Percentiles rank a stretch among this genome's conserved stretches.
Conservation (phyloP, 92 coral and sea anemone genomes). For the Palythoa caribaeorum region DNA sequence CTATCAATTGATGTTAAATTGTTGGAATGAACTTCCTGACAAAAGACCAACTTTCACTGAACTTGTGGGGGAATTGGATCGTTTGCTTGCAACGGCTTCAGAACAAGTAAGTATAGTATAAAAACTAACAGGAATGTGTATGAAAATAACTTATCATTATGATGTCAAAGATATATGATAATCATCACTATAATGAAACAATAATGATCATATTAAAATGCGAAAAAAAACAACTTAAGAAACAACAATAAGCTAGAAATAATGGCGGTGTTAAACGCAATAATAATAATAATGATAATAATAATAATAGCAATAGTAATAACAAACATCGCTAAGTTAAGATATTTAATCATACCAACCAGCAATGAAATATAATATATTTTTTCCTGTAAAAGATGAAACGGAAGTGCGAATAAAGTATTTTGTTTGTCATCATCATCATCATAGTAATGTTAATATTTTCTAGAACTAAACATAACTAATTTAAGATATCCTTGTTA, state of each 20-base stretch:
- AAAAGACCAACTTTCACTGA: constrained; percentile 84
- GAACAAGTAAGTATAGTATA: constrained; percentile 69
- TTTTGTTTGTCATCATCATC: background rate
- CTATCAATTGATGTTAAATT: constrained; percentile 53
- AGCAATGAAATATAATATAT: background rate
- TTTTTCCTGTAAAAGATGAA: too few species aligned
- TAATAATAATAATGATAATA: background rate
- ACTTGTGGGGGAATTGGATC: constrained; percentile 79
- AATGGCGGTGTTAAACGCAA: background rate
- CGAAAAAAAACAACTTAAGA: too few species aligned
- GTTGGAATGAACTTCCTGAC: constrained; percentile 90
- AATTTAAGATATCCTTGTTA: background rate
- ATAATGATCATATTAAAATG: too few species aligned
- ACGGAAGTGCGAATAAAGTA: too few species aligned
- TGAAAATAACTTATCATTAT: too few species aligned
- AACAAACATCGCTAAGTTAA: too few species aligned
- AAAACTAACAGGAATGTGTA: too few species aligned
- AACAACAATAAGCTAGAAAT: too few species aligned
- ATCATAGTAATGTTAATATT: background rate
- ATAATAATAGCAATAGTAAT: too few species aligned
- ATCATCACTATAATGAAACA: background rate
- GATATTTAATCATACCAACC: too few species aligned
- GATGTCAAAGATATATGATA: background rate
- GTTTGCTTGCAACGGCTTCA: constrained; percentile 75
- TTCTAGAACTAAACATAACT: background rate